Evolutionary conservation across 2,888 invertebrate species (phyloP), one percentile per base, ranked within the genome.

Genomic region (Andrena bucephala): DNA sequence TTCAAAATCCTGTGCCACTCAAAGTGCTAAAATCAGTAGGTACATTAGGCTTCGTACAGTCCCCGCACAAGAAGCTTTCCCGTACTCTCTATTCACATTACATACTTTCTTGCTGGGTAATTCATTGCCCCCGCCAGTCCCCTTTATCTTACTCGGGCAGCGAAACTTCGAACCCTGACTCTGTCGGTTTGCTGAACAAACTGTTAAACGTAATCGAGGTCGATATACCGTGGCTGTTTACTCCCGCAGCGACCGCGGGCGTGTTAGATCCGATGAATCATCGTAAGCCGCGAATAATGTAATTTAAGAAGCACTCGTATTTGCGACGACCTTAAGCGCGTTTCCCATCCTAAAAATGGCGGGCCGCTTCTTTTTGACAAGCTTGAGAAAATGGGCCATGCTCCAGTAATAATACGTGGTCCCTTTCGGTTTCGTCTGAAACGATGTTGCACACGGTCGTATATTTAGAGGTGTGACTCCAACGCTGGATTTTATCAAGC

Each of bases 231-330:
- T 77, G 73, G 60, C 48, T 83, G 83, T 83, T 79, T 71, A 65
- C 65, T 65, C 62, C 20, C 42, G 27, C 36, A 70, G 29, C 48
- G 67, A n/a, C 63, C 10, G 24, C 36, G n/a, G 48, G n/a, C 54
- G 70, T 59, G 73, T 79, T 83, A 59, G 48, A 52, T n/a, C 6
- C 73, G 79, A 77, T 86, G 88, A 88, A 85, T 88, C 88, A 87
- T 83, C 87, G 62, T 62, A 59, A 69, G 79, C 80, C 75, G 69
- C 76, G 68, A 67, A 84, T 57, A 42, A 79, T 65, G 84, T 84
- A 85, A 88, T 85, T 86, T 81, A 84, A 80, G 80, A 83, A 59
- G 48, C 73, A 69, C 42, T 57, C 27, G 75, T 48, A 48, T 63
- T 71, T 36, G 52, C 48, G n/a, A 4, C 62, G 62, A 33, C 52